Evolutionary conservation across 2,888 invertebrate genomes (phyloP).

Genomic region (Brassicogethes aeneus): DNA sequence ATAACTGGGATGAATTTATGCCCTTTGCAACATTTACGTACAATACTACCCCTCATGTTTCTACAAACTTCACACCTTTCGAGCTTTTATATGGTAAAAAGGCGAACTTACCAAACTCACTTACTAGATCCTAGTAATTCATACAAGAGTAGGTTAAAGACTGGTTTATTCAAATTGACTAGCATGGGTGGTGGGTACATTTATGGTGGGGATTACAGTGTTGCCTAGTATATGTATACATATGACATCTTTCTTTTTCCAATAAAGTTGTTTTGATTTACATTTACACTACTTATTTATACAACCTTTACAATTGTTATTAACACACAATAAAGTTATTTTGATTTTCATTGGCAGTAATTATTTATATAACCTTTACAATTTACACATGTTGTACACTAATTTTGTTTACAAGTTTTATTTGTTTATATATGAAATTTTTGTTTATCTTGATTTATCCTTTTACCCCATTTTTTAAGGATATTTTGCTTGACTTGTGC

Average conservation of each 20-base stretch:
- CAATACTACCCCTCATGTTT: too few relatives aligned
- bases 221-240: conserved; percentile 1
- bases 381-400: neutral
- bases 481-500: neutral
- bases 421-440: neutral
- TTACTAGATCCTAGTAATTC: too few relatives aligned
- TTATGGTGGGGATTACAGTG: neutral
- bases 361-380: neutral
- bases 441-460: neutral
- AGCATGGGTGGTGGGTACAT: neutral
- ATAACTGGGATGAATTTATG: too few relatives aligned
- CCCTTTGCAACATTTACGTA: too few relatives aligned
- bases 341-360: neutral
- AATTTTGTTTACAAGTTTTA: neutral
- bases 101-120: too few relatives aligned
- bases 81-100: too few relatives aligned
- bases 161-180: too few relatives aligned
- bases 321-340: neutral
- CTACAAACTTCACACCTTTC: too few relatives aligned
- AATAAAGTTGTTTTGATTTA: too few relatives aligned
- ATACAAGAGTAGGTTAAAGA: neutral
- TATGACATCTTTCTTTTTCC: too few relatives aligned
- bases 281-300: too few relatives aligned
- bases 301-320: neutral
- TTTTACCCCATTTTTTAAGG: neutral